These are phyloP conservation scores for Rhabdornis inornatus DNA, from an alignment of 2,113 vertebrate species.

Conservation along the genomic window DNA sequence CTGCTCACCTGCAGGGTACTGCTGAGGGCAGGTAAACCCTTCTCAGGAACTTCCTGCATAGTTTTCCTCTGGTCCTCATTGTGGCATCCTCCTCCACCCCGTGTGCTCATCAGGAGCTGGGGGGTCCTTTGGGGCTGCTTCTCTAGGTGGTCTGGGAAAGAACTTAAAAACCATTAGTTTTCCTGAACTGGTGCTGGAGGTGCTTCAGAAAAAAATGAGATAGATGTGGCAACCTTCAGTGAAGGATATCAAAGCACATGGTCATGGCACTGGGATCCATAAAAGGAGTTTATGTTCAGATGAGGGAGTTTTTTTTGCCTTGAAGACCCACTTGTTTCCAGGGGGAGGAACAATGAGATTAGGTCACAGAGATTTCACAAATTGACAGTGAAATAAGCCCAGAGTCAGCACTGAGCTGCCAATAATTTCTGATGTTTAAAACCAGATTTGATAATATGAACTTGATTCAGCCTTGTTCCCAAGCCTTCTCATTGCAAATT, in stretches of 20 bases:
- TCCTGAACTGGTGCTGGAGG: background rate
- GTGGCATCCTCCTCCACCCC: background rate
- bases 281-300: background rate
- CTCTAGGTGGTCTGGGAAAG: background rate
- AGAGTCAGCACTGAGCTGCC: background rate
- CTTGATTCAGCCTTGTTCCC: background rate
- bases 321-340: background rate
- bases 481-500: background rate
- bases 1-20: background rate
- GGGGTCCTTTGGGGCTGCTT: background rate
- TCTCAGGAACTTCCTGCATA: rapidly evolving
- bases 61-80: background rate
- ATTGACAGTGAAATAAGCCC: background rate
- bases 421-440: background rate
- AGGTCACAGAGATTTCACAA: background rate
- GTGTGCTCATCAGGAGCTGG: rapidly evolving
- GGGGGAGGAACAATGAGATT: background rate
- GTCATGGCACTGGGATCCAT: background rate
- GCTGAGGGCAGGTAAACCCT: background rate
- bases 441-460: background rate
- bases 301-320: background rate
- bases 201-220: background rate
- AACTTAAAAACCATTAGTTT: background rate
- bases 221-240: background rate
- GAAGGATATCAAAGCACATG: rapidly evolving